These are phyloP conservation scores for Amphiduros pacificus DNA, from an alignment of 2,888 invertebrate genomes.

Conservation along the genomic window DNA sequence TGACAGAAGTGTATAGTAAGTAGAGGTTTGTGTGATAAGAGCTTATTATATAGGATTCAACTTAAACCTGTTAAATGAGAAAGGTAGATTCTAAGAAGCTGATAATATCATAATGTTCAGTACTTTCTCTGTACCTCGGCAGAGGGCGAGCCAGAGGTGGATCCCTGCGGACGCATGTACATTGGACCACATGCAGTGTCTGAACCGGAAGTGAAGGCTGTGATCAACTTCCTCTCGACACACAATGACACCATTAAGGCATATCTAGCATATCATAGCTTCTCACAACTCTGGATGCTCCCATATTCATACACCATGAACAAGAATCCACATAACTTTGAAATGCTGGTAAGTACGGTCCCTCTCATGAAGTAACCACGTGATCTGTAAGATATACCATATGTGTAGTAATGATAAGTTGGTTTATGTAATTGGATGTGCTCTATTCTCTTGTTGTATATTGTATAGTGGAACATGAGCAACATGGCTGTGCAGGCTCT, in stretches of 20 bases:
- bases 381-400: too few species aligned
- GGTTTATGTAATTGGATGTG: not conserved
- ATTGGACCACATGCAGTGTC: conserved; percentile 27
- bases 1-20: too few species aligned
- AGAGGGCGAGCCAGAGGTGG: conserved; percentile 5
- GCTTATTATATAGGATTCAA: too few species aligned
- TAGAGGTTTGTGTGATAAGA: too few species aligned
- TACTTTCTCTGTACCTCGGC: too few species aligned
- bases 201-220: conserved; percentile 25
- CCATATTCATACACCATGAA: conserved; percentile 25
- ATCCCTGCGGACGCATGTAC: conserved; percentile 22
- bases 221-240: conserved; percentile 16
- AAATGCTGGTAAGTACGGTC: conserved; percentile 11
- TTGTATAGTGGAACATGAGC: conserved; percentile 17
- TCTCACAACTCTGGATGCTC: conserved; percentile 31
- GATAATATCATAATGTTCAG: too few species aligned
- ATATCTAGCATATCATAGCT: conserved; percentile 29
- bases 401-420: too few species aligned
- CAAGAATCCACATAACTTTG: not conserved
- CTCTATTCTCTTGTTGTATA: not conserved
- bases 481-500: conserved; percentile 2
- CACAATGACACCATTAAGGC: conserved; percentile 14
- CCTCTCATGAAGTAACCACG: too few species aligned
- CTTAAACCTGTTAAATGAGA: too few species aligned
- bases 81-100: too few species aligned